Percentiles rank a stretch among this genome's conserved stretches.
phyloP scores from a whole-genome alignment of 1,140 invertebrate genomes.

The Drosophila funebris region DNA sequence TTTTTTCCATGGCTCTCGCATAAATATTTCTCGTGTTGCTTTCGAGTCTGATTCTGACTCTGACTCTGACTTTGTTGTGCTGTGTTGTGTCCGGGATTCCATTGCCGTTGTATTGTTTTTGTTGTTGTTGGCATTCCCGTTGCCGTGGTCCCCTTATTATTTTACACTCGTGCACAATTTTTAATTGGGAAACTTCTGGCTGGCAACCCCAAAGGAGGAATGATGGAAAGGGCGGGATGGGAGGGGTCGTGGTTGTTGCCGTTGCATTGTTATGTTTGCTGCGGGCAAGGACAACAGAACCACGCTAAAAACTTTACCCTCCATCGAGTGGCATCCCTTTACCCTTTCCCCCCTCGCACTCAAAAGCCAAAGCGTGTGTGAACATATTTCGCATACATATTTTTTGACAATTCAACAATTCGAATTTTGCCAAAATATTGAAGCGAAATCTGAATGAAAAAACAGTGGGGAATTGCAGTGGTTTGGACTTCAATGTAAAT shows the following conservation, averaged over 20 bases:
- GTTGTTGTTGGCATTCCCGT: not conserved
- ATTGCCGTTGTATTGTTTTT: slow-evolving; percentile 14
- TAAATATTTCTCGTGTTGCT: slow-evolving; percentile 28
- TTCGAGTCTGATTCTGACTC: not conserved
- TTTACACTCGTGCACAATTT: slow-evolving; percentile 53
- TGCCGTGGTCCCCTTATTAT: slow-evolving; percentile 34
- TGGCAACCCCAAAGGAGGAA: not conserved
- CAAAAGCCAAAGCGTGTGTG: slow-evolving; percentile 25
- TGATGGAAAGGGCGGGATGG: not conserved
- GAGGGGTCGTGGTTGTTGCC: not conserved
- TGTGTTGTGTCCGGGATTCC: slow-evolving; percentile 3
- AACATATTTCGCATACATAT: slow-evolving; percentile 12
- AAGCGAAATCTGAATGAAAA: slow-evolving; percentile 8
- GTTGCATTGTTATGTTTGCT: slow-evolving; percentile 39
- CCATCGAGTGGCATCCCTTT: not conserved
- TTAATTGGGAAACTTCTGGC: slow-evolving; percentile 56
- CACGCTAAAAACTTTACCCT: slow-evolving; percentile 24
- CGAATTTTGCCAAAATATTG: slow-evolving; percentile 23
- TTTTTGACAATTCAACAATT: slow-evolving; percentile 37
- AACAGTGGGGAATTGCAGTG: too few relatives aligned
- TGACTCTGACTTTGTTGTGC: not conserved
- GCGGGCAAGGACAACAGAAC: slow-evolving; percentile 17
- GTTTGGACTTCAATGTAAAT: slow-evolving; percentile 8
- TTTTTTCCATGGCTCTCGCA: slow-evolving; percentile 6
- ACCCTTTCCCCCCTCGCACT: not conserved